These are phyloP conservation scores for Schmidtea mediterranea DNA, from an alignment of 1,140 invertebrate genomes.

Conservation along the genomic window DNA sequence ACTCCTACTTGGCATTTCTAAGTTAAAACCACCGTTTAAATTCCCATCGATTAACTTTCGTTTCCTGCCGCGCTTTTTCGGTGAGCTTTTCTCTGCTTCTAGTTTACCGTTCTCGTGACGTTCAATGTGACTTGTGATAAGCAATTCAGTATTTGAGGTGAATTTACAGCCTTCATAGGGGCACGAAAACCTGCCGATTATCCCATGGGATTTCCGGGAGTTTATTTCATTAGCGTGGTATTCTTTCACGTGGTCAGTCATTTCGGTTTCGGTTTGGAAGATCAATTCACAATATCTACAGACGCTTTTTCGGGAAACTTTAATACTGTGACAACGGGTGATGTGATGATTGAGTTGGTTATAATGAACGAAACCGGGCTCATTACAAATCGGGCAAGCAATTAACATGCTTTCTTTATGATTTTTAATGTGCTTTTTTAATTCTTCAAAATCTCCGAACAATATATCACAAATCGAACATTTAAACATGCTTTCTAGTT, in stretches of 20 bases:
- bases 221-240: not conserved
- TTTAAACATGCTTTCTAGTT: not conserved
- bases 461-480: not conserved
- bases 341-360: conserved; percentile 1
- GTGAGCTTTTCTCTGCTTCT: no score
- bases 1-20: no score
- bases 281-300: not conserved
- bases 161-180: not conserved
- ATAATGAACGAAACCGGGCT: not conserved
- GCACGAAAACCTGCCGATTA: not conserved
- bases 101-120: no score
- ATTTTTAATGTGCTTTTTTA: not conserved
- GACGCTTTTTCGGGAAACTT: not conserved
- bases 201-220: not conserved
- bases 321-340: not conserved
- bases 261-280: not conserved
- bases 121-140: no score
- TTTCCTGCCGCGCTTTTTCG: no score
- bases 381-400: not conserved
- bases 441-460: not conserved
- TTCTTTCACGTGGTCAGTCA: not conserved
- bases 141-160: not conserved
- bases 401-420: not conserved
- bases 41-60: no score
- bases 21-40: no score